Conservation (phyloP, 1,140 invertebrate species). For the Microplitis mediator region DNA sequence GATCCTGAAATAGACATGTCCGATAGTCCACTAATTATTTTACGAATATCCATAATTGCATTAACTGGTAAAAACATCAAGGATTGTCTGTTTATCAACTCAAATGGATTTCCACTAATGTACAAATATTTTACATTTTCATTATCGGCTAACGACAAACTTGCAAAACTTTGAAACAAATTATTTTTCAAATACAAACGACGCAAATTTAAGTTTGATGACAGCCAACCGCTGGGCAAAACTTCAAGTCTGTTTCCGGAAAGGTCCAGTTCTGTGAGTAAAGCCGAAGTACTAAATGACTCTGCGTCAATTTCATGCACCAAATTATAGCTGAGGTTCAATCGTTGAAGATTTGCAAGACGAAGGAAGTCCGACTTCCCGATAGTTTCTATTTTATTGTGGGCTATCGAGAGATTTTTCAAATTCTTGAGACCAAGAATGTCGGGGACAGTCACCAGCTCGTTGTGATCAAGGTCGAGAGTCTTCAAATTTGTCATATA, state of each 20-base stretch:
- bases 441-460: conserved; percentile 4
- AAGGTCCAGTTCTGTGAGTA: not conserved
- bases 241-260: not conserved
- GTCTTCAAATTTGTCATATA: not conserved
- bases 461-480: conserved; percentile 7
- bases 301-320: not conserved
- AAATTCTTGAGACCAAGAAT: not conserved
- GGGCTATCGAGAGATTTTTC: not conserved
- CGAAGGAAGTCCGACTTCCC: not conserved
- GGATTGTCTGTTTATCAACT: not conserved
- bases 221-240: not conserved
- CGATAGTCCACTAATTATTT: too few species aligned
- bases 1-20: too few species aligned
- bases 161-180: not conserved
- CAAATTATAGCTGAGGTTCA: not conserved
- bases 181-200: not conserved
- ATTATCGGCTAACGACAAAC: conserved; percentile 20
- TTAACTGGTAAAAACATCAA: not conserved
- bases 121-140: conserved; percentile 8
- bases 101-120: conserved; percentile 23
- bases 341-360: not conserved
- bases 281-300: not conserved
- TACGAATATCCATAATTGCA: not conserved
- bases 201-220: not conserved
- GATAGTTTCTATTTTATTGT: not conserved